A percentile compares a stretch with the other conserved stretches of the same genome.
Conservation (phyloP, 1,140 invertebrate genomes). For the Saccostrea cuccullata region DNA sequence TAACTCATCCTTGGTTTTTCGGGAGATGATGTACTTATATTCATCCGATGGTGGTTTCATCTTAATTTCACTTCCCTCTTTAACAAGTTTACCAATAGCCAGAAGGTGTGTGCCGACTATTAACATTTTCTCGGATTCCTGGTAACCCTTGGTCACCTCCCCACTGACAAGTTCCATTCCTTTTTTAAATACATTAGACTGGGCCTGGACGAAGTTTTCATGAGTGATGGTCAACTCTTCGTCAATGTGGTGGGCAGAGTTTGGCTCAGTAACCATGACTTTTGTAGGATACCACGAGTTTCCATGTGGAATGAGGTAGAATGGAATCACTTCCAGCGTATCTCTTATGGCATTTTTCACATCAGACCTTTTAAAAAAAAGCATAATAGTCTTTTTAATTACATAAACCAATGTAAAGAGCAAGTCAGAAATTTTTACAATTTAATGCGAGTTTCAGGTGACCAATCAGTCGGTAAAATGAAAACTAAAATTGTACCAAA, state of each 20-base stretch:
- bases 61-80: slow-evolving; percentile 70
- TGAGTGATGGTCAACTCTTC: slow-evolving; percentile 69
- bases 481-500: slow-evolving; percentile 64
- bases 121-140: slow-evolving; percentile 77
- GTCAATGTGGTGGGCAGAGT: slow-evolving; percentile 64
- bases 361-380: slow-evolving; percentile 68
- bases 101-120: slow-evolving; percentile 71
- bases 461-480: too few species aligned
- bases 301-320: slow-evolving; percentile 54
- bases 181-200: slow-evolving; percentile 54
- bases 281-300: slow-evolving; percentile 9
- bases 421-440: too few species aligned
- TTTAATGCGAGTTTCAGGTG: too few species aligned
- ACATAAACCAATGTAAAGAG: too few species aligned
- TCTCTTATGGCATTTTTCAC: slow-evolving; percentile 65
- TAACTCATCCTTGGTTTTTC: slow-evolving; percentile 68
- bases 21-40: slow-evolving; percentile 74
- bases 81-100: slow-evolving; percentile 74
- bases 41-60: slow-evolving; percentile 69
- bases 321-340: slow-evolving; percentile 67
- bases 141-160: slow-evolving; percentile 74
- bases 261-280: slow-evolving; percentile 67
- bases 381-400: background rate
- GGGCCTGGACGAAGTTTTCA: slow-evolving; percentile 66
- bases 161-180: slow-evolving; percentile 73